Conservation (phyloP, 1,140 invertebrate species). For the Dinoponera quadriceps region DNA sequence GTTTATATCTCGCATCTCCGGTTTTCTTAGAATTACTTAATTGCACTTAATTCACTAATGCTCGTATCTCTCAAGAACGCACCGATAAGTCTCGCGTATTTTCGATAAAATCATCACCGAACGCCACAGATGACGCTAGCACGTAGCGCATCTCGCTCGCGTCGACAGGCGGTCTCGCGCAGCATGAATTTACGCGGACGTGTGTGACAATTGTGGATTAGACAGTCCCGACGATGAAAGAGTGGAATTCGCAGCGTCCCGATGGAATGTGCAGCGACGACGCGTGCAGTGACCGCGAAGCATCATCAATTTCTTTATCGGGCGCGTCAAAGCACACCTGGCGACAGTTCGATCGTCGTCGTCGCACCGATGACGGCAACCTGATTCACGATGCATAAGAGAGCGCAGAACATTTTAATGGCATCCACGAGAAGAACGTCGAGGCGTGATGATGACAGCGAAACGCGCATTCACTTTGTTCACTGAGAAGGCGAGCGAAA, state of each 20-base stretch:
- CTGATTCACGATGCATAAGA: background rate
- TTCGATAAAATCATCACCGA: background rate
- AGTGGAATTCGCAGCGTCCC: conserved; percentile 39
- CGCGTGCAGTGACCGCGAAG: background rate
- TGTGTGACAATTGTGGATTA: background rate
- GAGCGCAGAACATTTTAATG: conserved; percentile 23
- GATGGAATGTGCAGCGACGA: background rate
- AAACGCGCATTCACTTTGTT: background rate
- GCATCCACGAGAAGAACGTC: conserved; percentile 1
- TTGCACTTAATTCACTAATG: background rate
- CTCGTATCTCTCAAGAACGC: background rate
- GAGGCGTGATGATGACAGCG: background rate
- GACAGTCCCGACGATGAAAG: conserved; percentile 14
- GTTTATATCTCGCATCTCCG: background rate
- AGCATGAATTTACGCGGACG: background rate
- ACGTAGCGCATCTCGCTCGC: background rate
- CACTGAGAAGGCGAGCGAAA: background rate
- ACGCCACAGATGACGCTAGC: background rate
- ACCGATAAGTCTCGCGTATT: background rate
- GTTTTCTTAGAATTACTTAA: background rate
- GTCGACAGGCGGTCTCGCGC: background rate
- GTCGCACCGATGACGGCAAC: conserved; percentile 9
- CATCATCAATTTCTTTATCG: conserved; percentile 26
- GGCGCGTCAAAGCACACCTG: background rate
- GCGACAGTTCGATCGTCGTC: conserved; percentile 23